These are phyloP conservation scores for Salvator merianae DNA, from an alignment of 2,113 vertebrate genomes.

Conservation along the genomic window DNA sequence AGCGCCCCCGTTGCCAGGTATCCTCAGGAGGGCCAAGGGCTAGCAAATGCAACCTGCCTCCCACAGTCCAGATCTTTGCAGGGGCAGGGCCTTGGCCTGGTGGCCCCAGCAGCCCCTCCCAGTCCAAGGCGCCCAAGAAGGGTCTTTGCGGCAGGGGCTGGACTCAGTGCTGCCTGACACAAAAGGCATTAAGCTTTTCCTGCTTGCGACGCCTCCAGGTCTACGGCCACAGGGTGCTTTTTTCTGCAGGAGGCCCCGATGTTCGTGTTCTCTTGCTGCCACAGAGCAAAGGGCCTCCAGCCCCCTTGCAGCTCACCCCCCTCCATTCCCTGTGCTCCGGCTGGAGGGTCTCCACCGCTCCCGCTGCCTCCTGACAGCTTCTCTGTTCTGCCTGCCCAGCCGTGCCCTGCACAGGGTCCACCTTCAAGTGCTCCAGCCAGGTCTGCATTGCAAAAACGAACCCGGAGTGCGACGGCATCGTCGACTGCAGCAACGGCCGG, in stretches of 20 bases:
- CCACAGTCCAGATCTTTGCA: too few relatives aligned
- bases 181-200: too few relatives aligned
- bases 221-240: too few relatives aligned
- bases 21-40: background rate
- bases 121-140: too few relatives aligned
- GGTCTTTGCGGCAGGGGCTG: too few relatives aligned
- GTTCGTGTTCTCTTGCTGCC: too few relatives aligned
- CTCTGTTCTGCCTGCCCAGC: conserved; percentile 23
- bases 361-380: background rate
- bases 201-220: too few relatives aligned
- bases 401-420: conserved; percentile 79
- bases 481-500: conserved; percentile 79
- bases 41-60: too few relatives aligned
- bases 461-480: conserved; percentile 83
- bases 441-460: conserved; percentile 85
- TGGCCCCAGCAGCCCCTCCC: too few relatives aligned
- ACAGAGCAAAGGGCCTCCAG: background rate
- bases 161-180: too few relatives aligned
- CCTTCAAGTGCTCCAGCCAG: conserved; percentile 79
- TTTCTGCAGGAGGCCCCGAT: too few relatives aligned
- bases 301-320: background rate
- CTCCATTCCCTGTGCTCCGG: background rate
- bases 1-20: conserved; percentile 70
- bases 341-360: background rate
- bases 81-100: too few relatives aligned